A percentile compares a stretch with the other conserved stretches of the same genome.
These are phyloP conservation scores for Arvicanthis niloticus DNA, from an alignment of 2,113 vertebrate genomes.

Conservation along the genomic window DNA sequence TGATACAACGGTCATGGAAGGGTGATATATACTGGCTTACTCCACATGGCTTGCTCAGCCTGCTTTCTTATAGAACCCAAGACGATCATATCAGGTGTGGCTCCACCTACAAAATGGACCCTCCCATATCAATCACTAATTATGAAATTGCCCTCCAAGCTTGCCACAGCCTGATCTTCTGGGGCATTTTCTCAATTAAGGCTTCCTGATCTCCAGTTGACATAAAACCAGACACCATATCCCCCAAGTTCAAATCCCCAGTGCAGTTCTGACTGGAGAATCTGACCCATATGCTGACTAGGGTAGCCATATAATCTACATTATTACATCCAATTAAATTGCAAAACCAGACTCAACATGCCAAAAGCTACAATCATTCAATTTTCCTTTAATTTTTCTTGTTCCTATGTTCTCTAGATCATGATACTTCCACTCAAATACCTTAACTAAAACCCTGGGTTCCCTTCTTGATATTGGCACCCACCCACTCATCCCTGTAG, in stretches of 20 bases:
- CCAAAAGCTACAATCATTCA: not conserved
- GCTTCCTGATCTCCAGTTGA: not conserved
- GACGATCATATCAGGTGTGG: not conserved
- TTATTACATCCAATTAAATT: not conserved
- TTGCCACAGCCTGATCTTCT: not conserved
- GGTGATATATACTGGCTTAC: not conserved
- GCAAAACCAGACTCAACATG: not conserved
- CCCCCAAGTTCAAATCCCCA: constrained; percentile 15
- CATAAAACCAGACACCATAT: not conserved
- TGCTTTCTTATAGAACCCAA: not conserved
- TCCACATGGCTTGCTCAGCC: not conserved
- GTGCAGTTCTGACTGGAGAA: not conserved
- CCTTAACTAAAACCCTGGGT: not conserved
- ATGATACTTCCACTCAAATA: not conserved
- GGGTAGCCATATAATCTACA: not conserved
- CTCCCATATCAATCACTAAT: not conserved
- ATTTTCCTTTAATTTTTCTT: not conserved
- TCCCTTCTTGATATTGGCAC: not conserved
- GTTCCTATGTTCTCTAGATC: not conserved
- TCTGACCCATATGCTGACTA: not conserved
- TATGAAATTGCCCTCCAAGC: not conserved
- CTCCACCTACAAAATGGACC: not conserved
- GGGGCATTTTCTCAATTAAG: not conserved
- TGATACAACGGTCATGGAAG: not conserved
- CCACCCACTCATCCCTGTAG: not conserved